Percentiles rank a stretch among this genome's conserved stretches.
Evolutionary conservation across 2,113 vertebrate genomes (phyloP).

Genomic region (Anguilla rostrata): DNA sequence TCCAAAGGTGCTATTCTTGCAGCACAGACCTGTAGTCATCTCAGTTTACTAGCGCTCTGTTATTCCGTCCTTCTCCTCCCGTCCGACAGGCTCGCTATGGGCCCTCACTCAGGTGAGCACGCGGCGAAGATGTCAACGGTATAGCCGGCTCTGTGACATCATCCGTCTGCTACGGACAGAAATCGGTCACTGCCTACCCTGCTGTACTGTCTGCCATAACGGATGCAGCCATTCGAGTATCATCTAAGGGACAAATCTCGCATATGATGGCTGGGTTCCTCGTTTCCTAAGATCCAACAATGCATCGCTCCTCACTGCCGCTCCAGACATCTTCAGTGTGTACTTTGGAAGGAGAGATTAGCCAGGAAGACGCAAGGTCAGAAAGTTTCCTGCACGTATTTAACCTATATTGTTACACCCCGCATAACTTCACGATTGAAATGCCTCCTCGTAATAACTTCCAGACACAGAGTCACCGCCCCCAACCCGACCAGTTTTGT

Average conservation of each 20-base stretch:
- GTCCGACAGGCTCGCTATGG: conserved; percentile 14
- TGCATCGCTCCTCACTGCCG: not conserved
- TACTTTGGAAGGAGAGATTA: not conserved
- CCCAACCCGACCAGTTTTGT: not conserved
- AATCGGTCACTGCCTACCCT: too few relatives aligned
- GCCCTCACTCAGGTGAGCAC: not conserved
- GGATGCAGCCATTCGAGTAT: not conserved
- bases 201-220: not conserved
- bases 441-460: not conserved
- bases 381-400: not conserved
- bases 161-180: not conserved
- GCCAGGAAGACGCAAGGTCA: not conserved
- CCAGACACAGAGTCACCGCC: not conserved
- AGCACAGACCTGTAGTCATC: not conserved
- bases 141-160: not conserved
- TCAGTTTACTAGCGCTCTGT: not conserved
- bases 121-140: not conserved
- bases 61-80: not conserved
- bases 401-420: not conserved
- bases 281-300: not conserved
- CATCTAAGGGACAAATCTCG: not conserved
- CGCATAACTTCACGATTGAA: not conserved
- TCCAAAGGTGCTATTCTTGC: conserved; percentile 58
- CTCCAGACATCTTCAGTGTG: not conserved
- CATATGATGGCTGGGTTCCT: not conserved